Base-by-base conservation (phyloP, 2,797 vertebrate genomes). In the Melanotaenia maccullochi region DNA sequence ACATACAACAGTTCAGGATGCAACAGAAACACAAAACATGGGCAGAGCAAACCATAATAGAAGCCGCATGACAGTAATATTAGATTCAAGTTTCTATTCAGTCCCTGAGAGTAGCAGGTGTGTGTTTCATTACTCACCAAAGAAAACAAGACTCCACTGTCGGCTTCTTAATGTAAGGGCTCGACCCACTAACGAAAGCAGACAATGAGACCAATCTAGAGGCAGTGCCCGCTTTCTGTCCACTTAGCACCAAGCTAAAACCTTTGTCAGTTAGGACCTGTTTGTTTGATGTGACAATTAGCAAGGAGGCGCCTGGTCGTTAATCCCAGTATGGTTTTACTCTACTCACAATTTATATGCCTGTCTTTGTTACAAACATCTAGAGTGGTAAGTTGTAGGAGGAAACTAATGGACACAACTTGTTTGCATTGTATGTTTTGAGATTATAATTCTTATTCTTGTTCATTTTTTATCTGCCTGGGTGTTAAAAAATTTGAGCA, bases 281-380 rank as follows among this genome's bases (percentile, higher is more conserved):
- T 91, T 93, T 93, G 85, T 94, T 93, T 94, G 91, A 94, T 93
- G 85, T 93, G 80, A 86, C 92, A 93, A 93, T 94, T 93, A 93
- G 90, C 87, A 82, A 80, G 83, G 78, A 86, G 85, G 71, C 3
- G 65, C 79, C 81, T 36, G 64, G 77, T 88, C 85, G 89, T 89
- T 90, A 86, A 87, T 91, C 79, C 84, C 78, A 83, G 76, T 88
- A 70, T 76, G 86, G 73, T 73, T 80, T 72, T 60, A 32, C 74
- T 76, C 68, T 56, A 68, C 32, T 72, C 35, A 67, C 76, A 73
- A 68, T 79, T 73, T 76, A 79, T 66, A 67, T 42, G 73, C 73
- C 42, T 65, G 54, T 60, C 72, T 76, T 85, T 87, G 60, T 60
- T 75, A 47, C 38, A 64, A 80, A 77, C 61, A 78, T 71, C 13